Base-by-base conservation (phyloP, 2,113 vertebrate genomes). In the Ochotona curzoniae region DNA sequence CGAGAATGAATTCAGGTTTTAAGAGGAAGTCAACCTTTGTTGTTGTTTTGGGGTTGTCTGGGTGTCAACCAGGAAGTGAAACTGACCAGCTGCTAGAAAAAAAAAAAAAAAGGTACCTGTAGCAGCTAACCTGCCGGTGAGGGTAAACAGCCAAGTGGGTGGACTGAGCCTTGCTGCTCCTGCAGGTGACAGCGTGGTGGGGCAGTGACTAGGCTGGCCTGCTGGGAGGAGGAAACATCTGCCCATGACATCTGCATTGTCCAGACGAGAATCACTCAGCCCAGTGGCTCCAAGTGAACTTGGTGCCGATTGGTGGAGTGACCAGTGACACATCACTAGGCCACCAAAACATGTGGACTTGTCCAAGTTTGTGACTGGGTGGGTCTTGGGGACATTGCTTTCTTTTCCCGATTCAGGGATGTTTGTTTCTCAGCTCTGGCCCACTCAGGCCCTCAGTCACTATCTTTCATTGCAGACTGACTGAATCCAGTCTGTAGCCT, bases 1-100 rank as follows among this genome's bases (percentile, higher is more conserved):
- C 63, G 74, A 54, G 63, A 95, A 32, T 84, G 76, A 93, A 79
- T 28, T 51, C 4, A 18, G 47, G 10, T 83, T 88, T 89, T 78
- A 57, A 51, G 74, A 93, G 90, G 91, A 89, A 91, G 49, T 66
- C 15, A 70, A 60, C 86, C 74, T 92, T 86, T 89, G 20, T 74
- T 89, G 66, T 95, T 85, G 35, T 92, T 82, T 76, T 93, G 95
- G 70, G 32, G 10, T 79, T 94, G 35, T 67, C 81, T 93, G 60
- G 80, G 87, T 93, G 73, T 94, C 69, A 91, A 93, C 83, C 81
- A 87, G 96, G 96, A 97, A 96, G 87, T 93, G 93, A 97, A 95
- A 97, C 95, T 85, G 44, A 93, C 54, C 71, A 80, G 73, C 76
- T 94, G 87, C 21, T 57, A 78, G 73, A 26, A 89, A 44, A 44